These are phyloP conservation scores for Gobius niger DNA, from an alignment of 2,113 vertebrate species.

Conservation along the genomic window DNA sequence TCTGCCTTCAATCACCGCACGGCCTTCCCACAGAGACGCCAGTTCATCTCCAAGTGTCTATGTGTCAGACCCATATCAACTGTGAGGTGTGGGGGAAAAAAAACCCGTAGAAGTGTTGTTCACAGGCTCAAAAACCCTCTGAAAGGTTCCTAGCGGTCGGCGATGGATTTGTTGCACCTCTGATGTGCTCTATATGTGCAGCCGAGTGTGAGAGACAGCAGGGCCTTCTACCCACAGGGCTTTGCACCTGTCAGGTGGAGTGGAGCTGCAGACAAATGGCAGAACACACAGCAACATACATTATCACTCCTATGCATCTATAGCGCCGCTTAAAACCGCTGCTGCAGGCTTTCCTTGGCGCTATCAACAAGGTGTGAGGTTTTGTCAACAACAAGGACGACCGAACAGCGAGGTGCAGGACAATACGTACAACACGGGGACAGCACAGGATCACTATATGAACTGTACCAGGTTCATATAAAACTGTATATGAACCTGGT, in stretches of 20 bases:
- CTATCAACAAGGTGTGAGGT: slow-evolving; percentile 1
- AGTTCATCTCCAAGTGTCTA: slow-evolving; percentile 41
- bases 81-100: slow-evolving; percentile 67
- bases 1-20: not conserved
- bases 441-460: not conserved
- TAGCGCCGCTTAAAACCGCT: not conserved
- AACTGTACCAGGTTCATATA: too few species aligned
- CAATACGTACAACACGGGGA: not conserved
- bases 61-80: slow-evolving; percentile 51
- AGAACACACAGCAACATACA: slow-evolving; percentile 45
- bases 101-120: slow-evolving; percentile 68
- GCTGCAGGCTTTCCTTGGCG: slow-evolving; percentile 1
- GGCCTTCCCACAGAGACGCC: slow-evolving; percentile 32
- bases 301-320: slow-evolving; percentile 23
- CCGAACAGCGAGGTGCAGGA: not conserved
- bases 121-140: slow-evolving; percentile 62
- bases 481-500: too few species aligned
- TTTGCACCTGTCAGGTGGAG: slow-evolving; percentile 56
- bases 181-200: slow-evolving; percentile 72
- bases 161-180: slow-evolving; percentile 79
- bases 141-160: slow-evolving; percentile 66
- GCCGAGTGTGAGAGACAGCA: slow-evolving; percentile 66
- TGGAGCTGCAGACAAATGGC: slow-evolving; percentile 43
- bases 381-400: not conserved
- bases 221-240: slow-evolving; percentile 61